Evolutionary conservation across 2,888 invertebrate genomes (phyloP).

Genomic region (Yponomeuta malinellus): DNA sequence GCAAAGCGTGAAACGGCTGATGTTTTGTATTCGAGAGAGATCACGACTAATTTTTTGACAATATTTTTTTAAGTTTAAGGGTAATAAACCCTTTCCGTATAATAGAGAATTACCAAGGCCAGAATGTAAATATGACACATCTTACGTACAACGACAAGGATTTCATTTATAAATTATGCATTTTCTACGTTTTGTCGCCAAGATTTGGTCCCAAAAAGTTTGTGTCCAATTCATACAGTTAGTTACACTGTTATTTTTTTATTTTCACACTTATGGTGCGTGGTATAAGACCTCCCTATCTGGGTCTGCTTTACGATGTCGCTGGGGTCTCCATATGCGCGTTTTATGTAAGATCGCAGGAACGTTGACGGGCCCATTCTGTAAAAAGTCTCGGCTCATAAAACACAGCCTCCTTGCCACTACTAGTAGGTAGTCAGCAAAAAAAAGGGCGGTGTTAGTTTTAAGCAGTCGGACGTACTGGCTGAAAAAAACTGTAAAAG

Average conservation of each 20-base stretch:
- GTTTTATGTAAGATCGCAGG: conserved; percentile 27
- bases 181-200: conserved; percentile 8
- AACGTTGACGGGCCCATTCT: conserved; percentile 38
- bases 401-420: conserved; percentile 27
- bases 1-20: no score
- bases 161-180: conserved; percentile 7
- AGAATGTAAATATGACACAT: no score
- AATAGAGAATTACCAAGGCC: no score
- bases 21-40: no score
- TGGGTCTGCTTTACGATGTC: not conserved
- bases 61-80: no score
- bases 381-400: conserved; percentile 48
- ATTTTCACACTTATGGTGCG: not conserved
- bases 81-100: no score
- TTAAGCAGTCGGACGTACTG: no score
- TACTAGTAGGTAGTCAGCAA: not conserved
- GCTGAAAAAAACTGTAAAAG: not conserved
- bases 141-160: no score
- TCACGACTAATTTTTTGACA: no score
- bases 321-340: not conserved
- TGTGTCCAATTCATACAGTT: conserved; percentile 18
- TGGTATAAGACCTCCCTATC: not conserved
- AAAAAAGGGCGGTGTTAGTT: no score
- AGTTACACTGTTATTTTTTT: not conserved
- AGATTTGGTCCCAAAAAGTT: conserved; percentile 12